Conservation (phyloP, 2,113 vertebrate genomes). For the Capreolus pygargus region DNA sequence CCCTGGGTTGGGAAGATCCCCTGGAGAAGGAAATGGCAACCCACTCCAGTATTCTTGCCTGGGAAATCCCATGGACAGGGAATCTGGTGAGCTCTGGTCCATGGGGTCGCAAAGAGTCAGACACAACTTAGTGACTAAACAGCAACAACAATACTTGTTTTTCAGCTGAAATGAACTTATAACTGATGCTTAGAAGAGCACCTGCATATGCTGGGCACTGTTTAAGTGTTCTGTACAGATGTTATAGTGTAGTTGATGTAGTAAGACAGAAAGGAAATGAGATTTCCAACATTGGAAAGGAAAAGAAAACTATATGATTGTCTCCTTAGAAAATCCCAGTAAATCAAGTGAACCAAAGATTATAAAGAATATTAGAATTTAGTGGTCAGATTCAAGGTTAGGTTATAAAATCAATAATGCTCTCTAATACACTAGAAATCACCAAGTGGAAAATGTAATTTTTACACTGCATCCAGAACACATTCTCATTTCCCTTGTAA, state of each 20-base stretch:
- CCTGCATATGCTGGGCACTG: not conserved
- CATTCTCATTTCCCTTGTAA: not conserved
- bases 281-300: not conserved
- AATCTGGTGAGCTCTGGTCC: not conserved
- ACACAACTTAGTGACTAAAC: not conserved
- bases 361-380: not conserved
- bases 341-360: not conserved
- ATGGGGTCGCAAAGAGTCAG: not conserved
- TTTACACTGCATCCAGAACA: not conserved
- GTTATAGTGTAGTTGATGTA: not conserved
- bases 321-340: conserved; percentile 13
- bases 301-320: not conserved
- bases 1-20: not conserved
- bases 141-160: not conserved
- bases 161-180: not conserved
- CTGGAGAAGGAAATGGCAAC: not conserved
- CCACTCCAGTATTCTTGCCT: not conserved
- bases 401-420: not conserved
- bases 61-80: not conserved
- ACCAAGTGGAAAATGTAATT: not conserved
- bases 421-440: not conserved
- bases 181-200: not conserved
- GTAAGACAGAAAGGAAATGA: not conserved
- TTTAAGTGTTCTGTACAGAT: not conserved
- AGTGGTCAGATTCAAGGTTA: not conserved